A percentile compares a stretch with the other conserved stretches of the same genome.
These are phyloP conservation scores for Neoitamus cyanurus DNA, from an alignment of 2,888 invertebrate species.

Conservation along the genomic window DNA sequence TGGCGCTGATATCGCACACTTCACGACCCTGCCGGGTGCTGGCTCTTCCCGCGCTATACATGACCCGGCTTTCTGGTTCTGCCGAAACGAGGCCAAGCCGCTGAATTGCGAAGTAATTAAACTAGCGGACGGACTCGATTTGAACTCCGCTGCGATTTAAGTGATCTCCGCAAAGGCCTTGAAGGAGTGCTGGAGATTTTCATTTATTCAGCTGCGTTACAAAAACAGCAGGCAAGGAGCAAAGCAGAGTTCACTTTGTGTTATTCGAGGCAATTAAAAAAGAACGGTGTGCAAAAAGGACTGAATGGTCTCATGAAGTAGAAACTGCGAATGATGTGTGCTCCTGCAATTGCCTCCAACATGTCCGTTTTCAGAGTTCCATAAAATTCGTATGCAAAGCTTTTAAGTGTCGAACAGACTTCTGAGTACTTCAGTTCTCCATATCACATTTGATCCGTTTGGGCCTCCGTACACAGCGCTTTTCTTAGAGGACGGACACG, in stretches of 20 bases:
- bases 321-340: neutral
- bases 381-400: no score
- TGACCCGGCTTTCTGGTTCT: neutral
- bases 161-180: constrained; percentile 5
- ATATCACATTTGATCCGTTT: no score
- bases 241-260: neutral
- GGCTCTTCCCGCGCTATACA: neutral
- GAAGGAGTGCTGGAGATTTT: neutral
- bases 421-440: no score
- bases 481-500: no score
- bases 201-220: neutral
- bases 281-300: neutral
- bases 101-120: constrained; percentile 1
- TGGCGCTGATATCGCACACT: no score
- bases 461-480: no score
- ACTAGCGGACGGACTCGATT: neutral
- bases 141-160: neutral
- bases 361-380: no score
- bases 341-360: no score
- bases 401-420: no score
- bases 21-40: no score
- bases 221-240: neutral
- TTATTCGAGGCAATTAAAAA: neutral
- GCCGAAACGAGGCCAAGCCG: neutral
- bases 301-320: no score